phyloP scores from a whole-genome alignment of 2,797 vertebrate genomes.

The Poeciliopsis gracilis region DNA sequence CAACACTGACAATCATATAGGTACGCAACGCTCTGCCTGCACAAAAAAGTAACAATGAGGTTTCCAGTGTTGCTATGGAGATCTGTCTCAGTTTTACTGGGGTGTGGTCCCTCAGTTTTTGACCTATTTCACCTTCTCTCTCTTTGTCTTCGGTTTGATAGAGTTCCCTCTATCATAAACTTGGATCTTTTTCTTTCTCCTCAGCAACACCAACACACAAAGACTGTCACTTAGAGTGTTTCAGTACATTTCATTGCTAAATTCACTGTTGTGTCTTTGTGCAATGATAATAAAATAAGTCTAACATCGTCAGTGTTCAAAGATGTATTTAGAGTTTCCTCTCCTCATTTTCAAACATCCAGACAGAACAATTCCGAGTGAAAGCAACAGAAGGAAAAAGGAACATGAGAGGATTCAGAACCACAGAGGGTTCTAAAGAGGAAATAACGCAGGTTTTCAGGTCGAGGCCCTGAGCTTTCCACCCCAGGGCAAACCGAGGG shows the following conservation, averaged over 20 bases:
- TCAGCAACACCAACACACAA: background rate
- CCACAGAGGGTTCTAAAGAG: background rate
- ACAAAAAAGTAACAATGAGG: background rate
- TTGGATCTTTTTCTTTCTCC: too few species aligned
- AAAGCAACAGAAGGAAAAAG: background rate
- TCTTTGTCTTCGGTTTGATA: background rate
- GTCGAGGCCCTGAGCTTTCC: background rate
- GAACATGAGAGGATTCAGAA: background rate
- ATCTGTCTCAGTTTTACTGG: background rate
- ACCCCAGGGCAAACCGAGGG: background rate
- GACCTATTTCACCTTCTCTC: background rate
- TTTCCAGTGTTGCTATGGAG: background rate
- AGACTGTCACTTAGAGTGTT: too few species aligned
- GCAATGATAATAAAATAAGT: too few species aligned
- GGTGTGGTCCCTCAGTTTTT: background rate
- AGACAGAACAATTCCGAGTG: background rate
- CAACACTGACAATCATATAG: constrained; percentile 1
- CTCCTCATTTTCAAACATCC: too few species aligned
- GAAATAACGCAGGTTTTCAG: background rate
- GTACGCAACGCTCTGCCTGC: background rate
- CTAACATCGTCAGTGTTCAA: too few species aligned
- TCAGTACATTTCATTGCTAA: too few species aligned
- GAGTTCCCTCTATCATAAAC: background rate
- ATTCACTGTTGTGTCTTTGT: too few species aligned
- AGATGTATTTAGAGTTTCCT: too few species aligned